phyloP scores from a whole-genome alignment of 1,140 invertebrate species.

The Eciton burchellii region DNA sequence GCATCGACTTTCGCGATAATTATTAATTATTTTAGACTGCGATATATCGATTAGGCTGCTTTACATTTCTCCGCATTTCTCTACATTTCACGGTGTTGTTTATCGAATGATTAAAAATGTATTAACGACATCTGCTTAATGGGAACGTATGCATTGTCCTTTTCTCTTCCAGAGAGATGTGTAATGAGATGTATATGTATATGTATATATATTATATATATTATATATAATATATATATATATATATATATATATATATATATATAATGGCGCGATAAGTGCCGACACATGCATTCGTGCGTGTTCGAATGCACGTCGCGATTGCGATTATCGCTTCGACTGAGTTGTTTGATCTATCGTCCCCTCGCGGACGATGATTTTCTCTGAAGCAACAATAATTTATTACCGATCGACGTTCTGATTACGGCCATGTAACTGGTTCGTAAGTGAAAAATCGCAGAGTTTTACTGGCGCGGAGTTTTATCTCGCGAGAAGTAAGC shows the following conservation, averaged over 20 bases:
- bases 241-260: too few relatives aligned
- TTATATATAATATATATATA: too few relatives aligned
- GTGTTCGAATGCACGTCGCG: neutral
- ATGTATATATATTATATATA: too few relatives aligned
- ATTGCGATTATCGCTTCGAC: slow-evolving; percentile 10
- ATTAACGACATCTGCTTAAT: slow-evolving; percentile 39
- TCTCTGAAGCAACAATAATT: slow-evolving; percentile 41
- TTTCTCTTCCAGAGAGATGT: neutral
- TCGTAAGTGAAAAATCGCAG: neutral
- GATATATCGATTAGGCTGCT: neutral
- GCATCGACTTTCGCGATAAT: neutral
- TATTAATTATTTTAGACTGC: slow-evolving; percentile 17
- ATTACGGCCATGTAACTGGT: neutral
- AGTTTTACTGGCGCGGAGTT: slow-evolving; percentile 24
- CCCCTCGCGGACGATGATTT: slow-evolving; percentile 9
- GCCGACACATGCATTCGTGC: neutral
- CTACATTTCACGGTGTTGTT: slow-evolving; percentile 30
- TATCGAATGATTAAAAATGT: neutral
- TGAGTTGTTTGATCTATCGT: slow-evolving; percentile 14
- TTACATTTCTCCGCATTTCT: slow-evolving; percentile 25
- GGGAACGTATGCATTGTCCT: neutral
- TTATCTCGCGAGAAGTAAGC: slow-evolving; percentile 39
- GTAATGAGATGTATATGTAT: too few relatives aligned
- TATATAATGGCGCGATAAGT: too few relatives aligned
- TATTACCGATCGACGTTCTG: slow-evolving; percentile 30